Percentiles rank a stretch among this genome's conserved stretches.
Evolutionary conservation across 2,888 invertebrate genomes (phyloP).

Genomic region (Arge pagana): DNA sequence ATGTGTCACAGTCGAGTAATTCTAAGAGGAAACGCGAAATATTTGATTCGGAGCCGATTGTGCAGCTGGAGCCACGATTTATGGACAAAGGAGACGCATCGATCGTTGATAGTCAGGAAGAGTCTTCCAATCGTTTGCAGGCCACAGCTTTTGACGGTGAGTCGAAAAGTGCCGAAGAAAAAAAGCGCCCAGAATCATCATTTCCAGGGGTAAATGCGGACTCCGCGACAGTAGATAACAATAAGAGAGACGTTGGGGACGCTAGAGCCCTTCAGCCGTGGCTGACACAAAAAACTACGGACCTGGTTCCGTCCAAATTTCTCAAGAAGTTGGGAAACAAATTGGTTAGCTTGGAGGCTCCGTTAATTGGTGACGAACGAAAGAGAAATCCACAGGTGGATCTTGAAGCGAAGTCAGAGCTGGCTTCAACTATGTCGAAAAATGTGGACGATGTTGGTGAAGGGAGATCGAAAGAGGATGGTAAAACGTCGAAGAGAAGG

Average conservation of each 20-base stretch:
- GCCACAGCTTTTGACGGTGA: no score
- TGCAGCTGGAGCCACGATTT: no score
- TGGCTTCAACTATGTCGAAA: neutral
- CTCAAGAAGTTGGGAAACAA: conserved; percentile 4
- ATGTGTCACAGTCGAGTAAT: no score
- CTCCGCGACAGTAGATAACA: neutral
- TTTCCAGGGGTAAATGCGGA: no score
- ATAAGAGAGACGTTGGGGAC: conserved; percentile 9
- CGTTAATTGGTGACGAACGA: neutral
- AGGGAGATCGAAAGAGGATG: neutral
- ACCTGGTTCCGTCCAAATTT: neutral
- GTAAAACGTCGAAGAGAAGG: conserved; percentile 32
- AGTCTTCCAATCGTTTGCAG: no score
- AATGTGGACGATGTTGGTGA: no score
- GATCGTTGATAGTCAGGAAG: no score
- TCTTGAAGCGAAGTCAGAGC: neutral
- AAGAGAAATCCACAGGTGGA: neutral
- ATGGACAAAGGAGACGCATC: no score
- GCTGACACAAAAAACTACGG: neutral
- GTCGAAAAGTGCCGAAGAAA: neutral
- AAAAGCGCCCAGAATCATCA: no score
- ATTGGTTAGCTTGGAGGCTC: neutral
- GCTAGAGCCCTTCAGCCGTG: conserved; percentile 14
- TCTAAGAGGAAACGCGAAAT: neutral
- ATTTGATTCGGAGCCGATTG: neutral